Percentiles rank a stretch among this genome's conserved stretches.
Evolutionary conservation across 1,140 invertebrate genomes (phyloP).

Genomic region (Neotoxoptera formosana): DNA sequence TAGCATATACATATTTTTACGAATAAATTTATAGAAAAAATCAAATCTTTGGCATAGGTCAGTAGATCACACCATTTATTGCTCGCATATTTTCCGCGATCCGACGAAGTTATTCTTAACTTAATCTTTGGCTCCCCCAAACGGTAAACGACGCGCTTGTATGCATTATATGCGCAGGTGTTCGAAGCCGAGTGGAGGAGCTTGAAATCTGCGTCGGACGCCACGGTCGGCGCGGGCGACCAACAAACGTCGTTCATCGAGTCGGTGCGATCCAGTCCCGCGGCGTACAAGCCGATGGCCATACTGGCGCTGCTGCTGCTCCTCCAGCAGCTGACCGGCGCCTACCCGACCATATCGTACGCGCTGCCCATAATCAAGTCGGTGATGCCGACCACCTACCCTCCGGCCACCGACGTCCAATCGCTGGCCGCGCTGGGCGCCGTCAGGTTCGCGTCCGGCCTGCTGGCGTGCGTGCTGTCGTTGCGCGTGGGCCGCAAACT

Average conservation of each 20-base stretch:
- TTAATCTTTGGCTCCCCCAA: not conserved
- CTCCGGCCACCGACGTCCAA: slow-evolving; percentile 63
- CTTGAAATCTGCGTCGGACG: not conserved
- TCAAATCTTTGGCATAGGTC: too few relatives aligned
- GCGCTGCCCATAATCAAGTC: slow-evolving; percentile 69
- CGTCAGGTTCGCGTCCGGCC: slow-evolving; percentile 67
- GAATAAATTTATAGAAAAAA: too few relatives aligned
- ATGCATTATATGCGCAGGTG: not conserved
- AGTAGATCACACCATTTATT: too few relatives aligned
- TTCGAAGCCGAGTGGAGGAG: slow-evolving; percentile 40
- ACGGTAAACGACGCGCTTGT: not conserved
- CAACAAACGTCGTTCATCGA: not conserved
- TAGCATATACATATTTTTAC: too few relatives aligned
- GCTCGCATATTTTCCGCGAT: too few relatives aligned
- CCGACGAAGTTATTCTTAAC: too few relatives aligned
- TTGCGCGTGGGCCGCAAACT: slow-evolving; percentile 68
- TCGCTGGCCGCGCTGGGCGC: slow-evolving; percentile 67
- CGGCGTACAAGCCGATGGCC: slow-evolving; percentile 66
- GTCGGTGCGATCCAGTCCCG: slow-evolving; percentile 41
- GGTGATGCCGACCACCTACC: slow-evolving; percentile 65
- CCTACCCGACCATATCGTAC: slow-evolving; percentile 75
- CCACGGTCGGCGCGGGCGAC: not conserved
- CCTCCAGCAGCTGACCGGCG: slow-evolving; percentile 69
- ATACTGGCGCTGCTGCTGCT: slow-evolving; percentile 67
- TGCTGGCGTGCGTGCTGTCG: slow-evolving; percentile 65